Evolutionary conservation across 2,113 vertebrate genomes (phyloP), one percentile per base, ranked within the genome.

Genomic region (Sebastes fasciatus): DNA sequence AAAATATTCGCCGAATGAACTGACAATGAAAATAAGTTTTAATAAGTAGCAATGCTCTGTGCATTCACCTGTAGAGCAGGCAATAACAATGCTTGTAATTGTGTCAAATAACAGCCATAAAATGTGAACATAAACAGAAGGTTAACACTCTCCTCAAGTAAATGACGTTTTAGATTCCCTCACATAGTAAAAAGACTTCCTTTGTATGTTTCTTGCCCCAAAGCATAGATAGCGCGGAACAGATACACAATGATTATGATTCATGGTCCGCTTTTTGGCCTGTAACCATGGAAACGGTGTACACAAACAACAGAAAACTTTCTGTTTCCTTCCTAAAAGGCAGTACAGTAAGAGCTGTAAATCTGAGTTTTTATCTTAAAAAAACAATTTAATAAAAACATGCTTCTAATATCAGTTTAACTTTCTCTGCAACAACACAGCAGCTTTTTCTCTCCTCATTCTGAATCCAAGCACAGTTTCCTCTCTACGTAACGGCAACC

Each of bases 221-320:
- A 76, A 83, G 80, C 74, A 19, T 12, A 49, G 64, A 87, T 6
- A 64, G 13, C 3, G 10, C 45, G 12, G 62, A 86, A 65, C 55
- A 80, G 3, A 80, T 17, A 21, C 10, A 87, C 86, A 91, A 72
- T 80, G 88, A 88, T 76, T 21, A 64, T 49, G 60, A 93, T 83
- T 93, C 89, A 92, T 69, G 2, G 42, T 42, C 60, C n/a, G 5
- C 42, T 43, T 84, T 77, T 83, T 52, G 0, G 2, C 40, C n/a
- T 10, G 86, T 87, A 71, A 76, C 92, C 75, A 92, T 89, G 79
- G 91, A 70, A 82, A 93, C 60, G 7, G 48, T 62, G 63, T 42
- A 73, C 66, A 64, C 74, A 90, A 86, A 90, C 87, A 86, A 68
- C 65, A 90, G 73, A 70, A 51, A 48, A 34, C 16, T 46, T 69